Percentiles rank a stretch among this genome's conserved stretches.
Conservation (phyloP, 2,888 invertebrate species). For the Deilephila elpenor region DNA sequence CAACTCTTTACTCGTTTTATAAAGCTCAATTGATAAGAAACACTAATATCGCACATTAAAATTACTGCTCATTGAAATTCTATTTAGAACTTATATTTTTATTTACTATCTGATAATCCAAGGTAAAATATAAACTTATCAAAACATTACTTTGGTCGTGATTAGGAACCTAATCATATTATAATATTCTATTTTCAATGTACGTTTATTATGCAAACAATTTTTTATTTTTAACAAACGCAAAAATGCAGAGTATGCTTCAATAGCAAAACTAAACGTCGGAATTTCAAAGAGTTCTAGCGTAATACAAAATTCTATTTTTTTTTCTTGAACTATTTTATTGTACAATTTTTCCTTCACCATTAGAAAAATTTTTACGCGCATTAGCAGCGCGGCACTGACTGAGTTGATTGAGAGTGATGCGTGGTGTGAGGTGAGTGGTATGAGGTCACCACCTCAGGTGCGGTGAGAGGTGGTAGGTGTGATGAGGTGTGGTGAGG, state of each 20-base stretch:
- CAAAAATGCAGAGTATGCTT: neutral
- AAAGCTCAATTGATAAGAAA: constrained; percentile 5
- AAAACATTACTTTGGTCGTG: too few relatives aligned
- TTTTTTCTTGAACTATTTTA: constrained; percentile 14
- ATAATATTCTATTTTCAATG: too few relatives aligned
- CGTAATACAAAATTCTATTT: neutral
- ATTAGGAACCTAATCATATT: too few relatives aligned
- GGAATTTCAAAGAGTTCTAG: too few relatives aligned
- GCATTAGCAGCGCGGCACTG: neutral
- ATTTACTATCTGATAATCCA: too few relatives aligned
- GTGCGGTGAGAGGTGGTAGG: neutral
- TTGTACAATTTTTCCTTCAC: neutral
- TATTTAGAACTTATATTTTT: too few relatives aligned
- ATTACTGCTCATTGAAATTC: neutral
- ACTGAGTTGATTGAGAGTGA: constrained; percentile 3
- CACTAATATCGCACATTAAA: neutral
- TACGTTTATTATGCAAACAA: too few relatives aligned
- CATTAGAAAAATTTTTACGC: constrained; percentile 15
- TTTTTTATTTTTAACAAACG: too few relatives aligned
- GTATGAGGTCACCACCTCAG: constrained; percentile 24
- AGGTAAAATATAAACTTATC: neutral
- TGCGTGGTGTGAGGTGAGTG: constrained; percentile 29
- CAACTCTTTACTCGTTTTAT: constrained; percentile 32
- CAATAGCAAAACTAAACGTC: neutral
- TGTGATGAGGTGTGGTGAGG: constrained; percentile 45